Evolutionary conservation across 2,888 invertebrate genomes (phyloP).

Genomic region (Drosophila macrothrix): DNA sequence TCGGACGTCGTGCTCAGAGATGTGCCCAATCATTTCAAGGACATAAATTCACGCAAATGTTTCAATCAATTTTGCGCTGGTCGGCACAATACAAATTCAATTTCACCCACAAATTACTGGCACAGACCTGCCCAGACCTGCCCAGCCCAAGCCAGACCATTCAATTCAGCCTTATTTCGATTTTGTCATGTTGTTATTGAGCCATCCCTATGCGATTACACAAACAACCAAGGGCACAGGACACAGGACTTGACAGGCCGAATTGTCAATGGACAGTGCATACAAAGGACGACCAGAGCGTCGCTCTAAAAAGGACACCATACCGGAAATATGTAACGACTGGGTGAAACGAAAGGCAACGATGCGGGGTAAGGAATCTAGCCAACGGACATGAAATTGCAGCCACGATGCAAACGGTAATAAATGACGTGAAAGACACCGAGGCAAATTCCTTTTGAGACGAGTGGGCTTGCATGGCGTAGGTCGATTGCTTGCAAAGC

Average conservation of each 20-base stretch:
- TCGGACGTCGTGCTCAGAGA: conserved; percentile 42
- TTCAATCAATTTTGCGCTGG: conserved; percentile 75
- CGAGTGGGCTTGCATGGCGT: conserved; percentile 36
- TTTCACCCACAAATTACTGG: conserved; percentile 78
- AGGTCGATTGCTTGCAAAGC: conserved; percentile 34
- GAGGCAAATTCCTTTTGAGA: conserved; percentile 63
- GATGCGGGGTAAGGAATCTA: conserved; percentile 7
- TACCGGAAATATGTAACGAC: conserved; percentile 78
- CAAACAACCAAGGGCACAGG: conserved; percentile 54
- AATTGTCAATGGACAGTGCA: conserved; percentile 34
- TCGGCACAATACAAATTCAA: conserved; percentile 77
- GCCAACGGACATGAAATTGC: conserved; percentile 22
- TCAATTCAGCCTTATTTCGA: conserved; percentile 33
- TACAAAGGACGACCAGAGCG: conserved; percentile 65
- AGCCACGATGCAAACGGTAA: conserved; percentile 56
- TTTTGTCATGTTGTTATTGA: conserved; percentile 72
- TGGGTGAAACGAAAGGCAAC: conserved; percentile 67
- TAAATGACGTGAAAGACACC: conserved; percentile 75
- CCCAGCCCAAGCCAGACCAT: conserved; percentile 15
- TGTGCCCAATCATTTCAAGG: conserved; percentile 77
- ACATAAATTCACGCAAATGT: conserved; percentile 79
- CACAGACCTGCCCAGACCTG: conserved; percentile 45
- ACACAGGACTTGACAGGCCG: conserved; percentile 19
- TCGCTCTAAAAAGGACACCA: conserved; percentile 70
- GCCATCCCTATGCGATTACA: conserved; percentile 77